Evolutionary conservation across 2,797 vertebrate genomes (phyloP).

Genomic region (Enteromius mattozi): DNA sequence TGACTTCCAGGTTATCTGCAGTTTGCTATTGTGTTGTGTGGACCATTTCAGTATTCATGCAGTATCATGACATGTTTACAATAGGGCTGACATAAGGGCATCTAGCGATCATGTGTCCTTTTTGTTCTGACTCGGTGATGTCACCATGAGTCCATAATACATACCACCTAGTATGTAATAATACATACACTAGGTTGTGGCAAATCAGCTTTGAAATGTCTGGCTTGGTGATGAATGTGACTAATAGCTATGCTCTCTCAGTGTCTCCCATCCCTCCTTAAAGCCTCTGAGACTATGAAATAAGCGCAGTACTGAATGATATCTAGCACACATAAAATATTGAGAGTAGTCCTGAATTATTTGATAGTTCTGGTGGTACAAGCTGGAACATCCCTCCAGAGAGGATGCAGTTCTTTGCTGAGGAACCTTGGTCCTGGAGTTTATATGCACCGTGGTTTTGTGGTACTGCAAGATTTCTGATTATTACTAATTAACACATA

Average conservation of each 20-base stretch:
- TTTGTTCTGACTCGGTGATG: neutral
- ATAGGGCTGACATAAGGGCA: neutral
- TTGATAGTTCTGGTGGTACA: constrained; percentile 39
- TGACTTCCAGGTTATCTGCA: neutral
- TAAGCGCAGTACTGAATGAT: constrained; percentile 29
- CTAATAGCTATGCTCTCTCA: neutral
- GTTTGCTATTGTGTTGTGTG: neutral
- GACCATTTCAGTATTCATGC: neutral
- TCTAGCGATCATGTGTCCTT: neutral
- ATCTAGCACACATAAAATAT: constrained; percentile 59
- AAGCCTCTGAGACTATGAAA: constrained; percentile 23
- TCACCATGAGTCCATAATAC: constrained; percentile 5
- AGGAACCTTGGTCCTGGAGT: neutral
- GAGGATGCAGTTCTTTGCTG: neutral
- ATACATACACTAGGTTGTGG: neutral
- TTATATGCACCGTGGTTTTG: constrained; percentile 5
- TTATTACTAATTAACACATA: constrained; percentile 4
- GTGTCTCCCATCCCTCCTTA: neutral
- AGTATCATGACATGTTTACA: neutral
- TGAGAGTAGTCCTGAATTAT: constrained; percentile 48
- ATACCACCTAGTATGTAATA: neutral
- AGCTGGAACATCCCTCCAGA: constrained; percentile 19
- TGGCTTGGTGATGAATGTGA: neutral
- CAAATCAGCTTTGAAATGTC: neutral
- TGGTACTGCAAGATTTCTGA: neutral